phyloP scores from a whole-genome alignment of 1,140 invertebrate genomes.

The Hyphantria cunea region DNA sequence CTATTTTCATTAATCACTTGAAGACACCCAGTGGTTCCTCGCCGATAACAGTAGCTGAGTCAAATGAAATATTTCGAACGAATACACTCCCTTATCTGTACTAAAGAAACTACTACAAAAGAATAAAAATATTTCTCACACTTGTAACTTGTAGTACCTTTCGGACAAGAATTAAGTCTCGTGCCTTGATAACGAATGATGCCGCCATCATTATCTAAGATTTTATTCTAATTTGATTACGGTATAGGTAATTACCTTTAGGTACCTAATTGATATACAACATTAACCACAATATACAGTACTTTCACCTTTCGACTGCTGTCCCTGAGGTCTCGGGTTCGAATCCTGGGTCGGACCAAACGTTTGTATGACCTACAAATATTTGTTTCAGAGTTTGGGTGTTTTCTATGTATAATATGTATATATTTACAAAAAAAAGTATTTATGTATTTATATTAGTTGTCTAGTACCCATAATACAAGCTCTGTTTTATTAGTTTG shows the following conservation, averaged over 20 bases:
- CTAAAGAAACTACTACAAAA: neutral
- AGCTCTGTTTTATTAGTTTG: no score
- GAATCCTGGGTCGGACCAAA: no score
- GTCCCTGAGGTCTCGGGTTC: no score
- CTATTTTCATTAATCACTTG: conserved; percentile 79
- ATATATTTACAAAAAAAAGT: no score
- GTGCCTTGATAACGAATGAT: neutral
- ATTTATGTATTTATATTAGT: no score
- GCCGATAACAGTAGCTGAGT: conserved; percentile 23
- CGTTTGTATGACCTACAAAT: no score
- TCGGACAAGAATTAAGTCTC: no score
- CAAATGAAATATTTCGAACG: conserved; percentile 18
- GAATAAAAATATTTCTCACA: neutral
- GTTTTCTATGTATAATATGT: no score
- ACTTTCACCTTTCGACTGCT: neutral
- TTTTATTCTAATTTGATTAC: neutral
- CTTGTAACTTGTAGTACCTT: neutral
- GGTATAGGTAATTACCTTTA: neutral
- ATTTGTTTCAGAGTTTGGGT: no score
- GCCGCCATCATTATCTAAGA: conserved; percentile 3
- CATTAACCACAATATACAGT: no score
- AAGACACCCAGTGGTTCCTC: conserved; percentile 48
- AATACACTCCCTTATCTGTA: neutral
- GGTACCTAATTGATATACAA: neutral
- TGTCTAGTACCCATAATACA: no score